These are phyloP conservation scores for Decapterus maruadsi DNA, from an alignment of 2,797 vertebrate species.

Conservation along the genomic window DNA sequence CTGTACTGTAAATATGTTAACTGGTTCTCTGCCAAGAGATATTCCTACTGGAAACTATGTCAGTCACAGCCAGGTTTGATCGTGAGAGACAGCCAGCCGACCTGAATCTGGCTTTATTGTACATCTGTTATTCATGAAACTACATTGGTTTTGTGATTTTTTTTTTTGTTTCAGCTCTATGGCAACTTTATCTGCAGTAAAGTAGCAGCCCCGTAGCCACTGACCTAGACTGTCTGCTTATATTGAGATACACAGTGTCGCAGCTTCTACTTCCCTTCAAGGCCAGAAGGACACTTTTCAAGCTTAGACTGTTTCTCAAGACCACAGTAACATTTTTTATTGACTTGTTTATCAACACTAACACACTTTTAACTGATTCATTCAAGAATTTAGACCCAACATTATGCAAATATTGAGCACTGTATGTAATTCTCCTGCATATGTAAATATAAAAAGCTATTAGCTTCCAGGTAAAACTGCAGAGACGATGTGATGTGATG, in stretches of 20 bases:
- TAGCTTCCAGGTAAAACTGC: not conserved
- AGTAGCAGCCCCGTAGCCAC: not conserved
- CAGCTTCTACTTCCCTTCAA: not conserved
- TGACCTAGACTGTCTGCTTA: not conserved
- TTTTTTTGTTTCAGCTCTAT: not conserved
- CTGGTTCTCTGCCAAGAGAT: not conserved
- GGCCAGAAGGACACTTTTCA: not conserved
- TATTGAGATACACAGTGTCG: not conserved
- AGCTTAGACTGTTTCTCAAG: not conserved
- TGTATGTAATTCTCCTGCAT: not conserved
- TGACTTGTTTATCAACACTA: not conserved
- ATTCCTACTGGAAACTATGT: conserved; percentile 5
- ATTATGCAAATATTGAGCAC: not conserved
- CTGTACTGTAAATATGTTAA: not conserved
- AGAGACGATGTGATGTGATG: not conserved
- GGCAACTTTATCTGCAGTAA: not conserved
- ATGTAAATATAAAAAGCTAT: not conserved
- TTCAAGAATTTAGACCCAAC: not conserved
- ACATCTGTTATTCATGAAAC: conserved; percentile 29
- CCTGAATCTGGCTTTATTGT: conserved; percentile 7
- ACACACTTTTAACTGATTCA: too few relatives aligned
- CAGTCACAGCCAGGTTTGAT: conserved; percentile 4
- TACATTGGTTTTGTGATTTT: not conserved
- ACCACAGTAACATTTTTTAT: not conserved
- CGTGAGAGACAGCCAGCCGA: conserved; percentile 15